Evolutionary conservation across 2,113 vertebrate genomes (phyloP), one percentile per base, ranked within the genome.

Genomic region (Ciconia stormi): DNA sequence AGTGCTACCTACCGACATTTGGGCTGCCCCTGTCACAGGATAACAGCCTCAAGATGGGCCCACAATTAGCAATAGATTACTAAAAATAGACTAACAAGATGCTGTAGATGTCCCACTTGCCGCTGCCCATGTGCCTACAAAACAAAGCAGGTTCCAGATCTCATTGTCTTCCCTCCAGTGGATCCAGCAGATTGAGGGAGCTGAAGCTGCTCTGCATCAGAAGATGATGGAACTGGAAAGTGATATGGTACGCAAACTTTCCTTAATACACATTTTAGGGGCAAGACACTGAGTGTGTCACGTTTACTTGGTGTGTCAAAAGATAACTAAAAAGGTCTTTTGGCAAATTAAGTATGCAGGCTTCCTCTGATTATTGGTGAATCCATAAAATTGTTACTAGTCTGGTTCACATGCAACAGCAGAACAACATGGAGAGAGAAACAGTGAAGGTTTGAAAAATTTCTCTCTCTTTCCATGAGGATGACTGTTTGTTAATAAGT

Each of bases 181-280:
- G 99, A 99, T 99, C 81, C 99, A 99, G 80, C 99, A 99, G 97
- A 99, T 99, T 19, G 99, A 99, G 97, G 99, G 99, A 74, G 99
- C 99, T 22, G 99, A 99, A 96, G 99, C 99, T 50, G 99, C 99
- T 34, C 97, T 99, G 80, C 99, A 99, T 97, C 99, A 99, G 98
- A 99, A 99, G 96, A 99, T 99, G 99, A 98, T 99, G 96, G 99
- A 99, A 97, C 70, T 99, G 89, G 99, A 99, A 96, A 99, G 99
- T 81, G 99, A 99, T 96, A 99, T 99, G 99, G 99, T 99, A 90
- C 97, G 98, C 70, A 63, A 52, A 66, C 40, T 52, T 79, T 25
- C 16, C 52, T 44, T 86, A 38, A 21, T 74, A 42, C 1, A 10
- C 1, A 0, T 79, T 81, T 61, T 56, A 72, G 25, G 52, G 34